phyloP scores from a whole-genome alignment of 2,797 vertebrate genomes.

The Synaphobranchus kaupii region DNA sequence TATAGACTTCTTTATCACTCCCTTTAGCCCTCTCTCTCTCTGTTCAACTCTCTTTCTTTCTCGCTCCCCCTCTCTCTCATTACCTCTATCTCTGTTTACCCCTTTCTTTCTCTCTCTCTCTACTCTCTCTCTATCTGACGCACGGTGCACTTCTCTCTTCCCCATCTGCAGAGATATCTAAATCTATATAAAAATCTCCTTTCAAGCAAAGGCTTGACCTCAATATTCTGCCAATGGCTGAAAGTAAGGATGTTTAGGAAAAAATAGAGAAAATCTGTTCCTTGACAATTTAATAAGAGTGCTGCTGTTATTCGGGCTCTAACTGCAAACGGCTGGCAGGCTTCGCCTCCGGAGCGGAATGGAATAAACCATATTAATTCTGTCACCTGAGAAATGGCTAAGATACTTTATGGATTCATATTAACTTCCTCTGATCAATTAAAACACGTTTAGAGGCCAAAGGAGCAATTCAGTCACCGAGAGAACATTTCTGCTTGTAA shows the following conservation, averaged over 20 bases:
- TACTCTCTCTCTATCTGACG: neutral
- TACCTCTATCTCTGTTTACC: neutral
- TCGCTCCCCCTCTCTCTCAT: neutral
- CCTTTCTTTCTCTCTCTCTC: neutral
- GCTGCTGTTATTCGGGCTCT: neutral
- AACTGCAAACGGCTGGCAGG: neutral
- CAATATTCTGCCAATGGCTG: slow-evolving; percentile 4
- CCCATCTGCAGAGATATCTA: neutral
- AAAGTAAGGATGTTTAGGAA: slow-evolving; percentile 17
- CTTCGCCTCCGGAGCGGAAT: neutral
- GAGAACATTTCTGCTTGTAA: neutral
- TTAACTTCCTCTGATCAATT: neutral
- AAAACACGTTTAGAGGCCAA: neutral
- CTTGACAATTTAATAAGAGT: neutral
- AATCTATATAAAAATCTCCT: too few species aligned
- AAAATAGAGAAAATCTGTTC: neutral
- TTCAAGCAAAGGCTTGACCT: slow-evolving; percentile 4
- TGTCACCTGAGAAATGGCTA: neutral
- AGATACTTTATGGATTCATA: neutral
- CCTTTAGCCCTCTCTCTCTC: too few species aligned
- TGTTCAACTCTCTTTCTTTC: too few species aligned
- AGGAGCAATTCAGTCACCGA: too few species aligned
- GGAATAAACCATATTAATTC: neutral
- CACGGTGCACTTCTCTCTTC: neutral
- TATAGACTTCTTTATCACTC: neutral